Conservation (phyloP, 2,797 vertebrate genomes). For the Halcyon chelicuti region DNA sequence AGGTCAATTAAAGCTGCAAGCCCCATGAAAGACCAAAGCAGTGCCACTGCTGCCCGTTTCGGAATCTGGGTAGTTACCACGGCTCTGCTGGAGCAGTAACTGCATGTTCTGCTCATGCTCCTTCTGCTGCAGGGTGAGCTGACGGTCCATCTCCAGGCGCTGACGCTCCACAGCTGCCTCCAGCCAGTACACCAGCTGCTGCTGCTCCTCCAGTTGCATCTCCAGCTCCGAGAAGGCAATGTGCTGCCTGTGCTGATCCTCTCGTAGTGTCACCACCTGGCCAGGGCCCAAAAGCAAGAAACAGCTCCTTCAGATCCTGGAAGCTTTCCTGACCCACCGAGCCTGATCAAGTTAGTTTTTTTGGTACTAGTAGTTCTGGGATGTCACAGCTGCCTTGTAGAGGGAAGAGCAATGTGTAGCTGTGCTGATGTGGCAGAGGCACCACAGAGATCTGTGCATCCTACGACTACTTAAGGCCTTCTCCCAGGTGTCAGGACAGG, state of each 20-base stretch:
- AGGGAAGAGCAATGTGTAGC: neutral
- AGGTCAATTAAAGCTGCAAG: neutral
- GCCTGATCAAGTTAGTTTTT: neutral
- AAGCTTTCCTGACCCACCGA: neutral
- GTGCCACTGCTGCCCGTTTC: rapidly evolving
- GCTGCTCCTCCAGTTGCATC: slow-evolving; percentile 94
- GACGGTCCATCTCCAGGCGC: slow-evolving; percentile 91
- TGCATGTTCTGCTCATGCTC: slow-evolving; percentile 92
- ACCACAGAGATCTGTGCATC: neutral
- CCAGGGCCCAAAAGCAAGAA: neutral
- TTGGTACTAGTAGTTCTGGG: neutral
- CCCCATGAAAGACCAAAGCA: neutral
- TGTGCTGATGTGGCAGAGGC: neutral
- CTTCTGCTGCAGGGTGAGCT: slow-evolving; percentile 95
- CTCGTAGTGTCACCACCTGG: slow-evolving; percentile 94
- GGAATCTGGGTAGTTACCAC: slow-evolving; percentile 77
- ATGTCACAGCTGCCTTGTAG: neutral
- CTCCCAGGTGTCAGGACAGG: neutral
- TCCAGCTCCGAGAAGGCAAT: slow-evolving; percentile 92
- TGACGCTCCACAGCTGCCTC: slow-evolving; percentile 92
- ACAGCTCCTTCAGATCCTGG: neutral
- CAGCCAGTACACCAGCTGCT: slow-evolving; percentile 90
- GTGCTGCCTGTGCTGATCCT: slow-evolving; percentile 94
- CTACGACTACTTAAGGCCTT: neutral
- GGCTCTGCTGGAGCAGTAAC: slow-evolving; percentile 92